Conservation (phyloP, 1,140 invertebrate genomes). For the Pectinophora gossypiella region DNA sequence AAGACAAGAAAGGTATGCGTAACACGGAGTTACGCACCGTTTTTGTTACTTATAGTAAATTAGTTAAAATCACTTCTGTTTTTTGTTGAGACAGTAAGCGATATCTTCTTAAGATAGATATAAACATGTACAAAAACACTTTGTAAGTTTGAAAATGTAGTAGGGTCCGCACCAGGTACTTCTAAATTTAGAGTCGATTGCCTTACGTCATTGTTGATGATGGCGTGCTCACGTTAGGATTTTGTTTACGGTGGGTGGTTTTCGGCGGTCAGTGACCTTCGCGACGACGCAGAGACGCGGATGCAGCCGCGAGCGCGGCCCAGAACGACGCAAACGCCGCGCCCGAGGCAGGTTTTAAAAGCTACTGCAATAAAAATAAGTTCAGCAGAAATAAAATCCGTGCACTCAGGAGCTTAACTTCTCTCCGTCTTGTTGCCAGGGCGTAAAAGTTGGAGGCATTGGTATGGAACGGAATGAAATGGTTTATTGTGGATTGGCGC, state of each 20-base stretch:
- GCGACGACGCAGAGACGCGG: conserved; percentile 33
- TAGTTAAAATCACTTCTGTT: neutral
- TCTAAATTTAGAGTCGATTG: neutral
- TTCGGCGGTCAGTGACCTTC: conserved; percentile 62
- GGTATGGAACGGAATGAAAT: conserved; percentile 40
- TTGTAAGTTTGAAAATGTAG: no score
- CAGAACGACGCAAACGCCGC: conserved; percentile 32
- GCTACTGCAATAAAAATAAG: conserved; percentile 44
- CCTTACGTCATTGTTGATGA: conserved; percentile 1
- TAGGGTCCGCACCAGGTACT: no score
- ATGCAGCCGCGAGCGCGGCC: conserved; percentile 28
- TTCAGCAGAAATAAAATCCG: conserved; percentile 25
- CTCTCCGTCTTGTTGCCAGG: conserved; percentile 26
- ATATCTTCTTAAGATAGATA: no score
- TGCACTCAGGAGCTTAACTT: conserved; percentile 15
- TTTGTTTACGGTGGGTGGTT: conserved; percentile 47
- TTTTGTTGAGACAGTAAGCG: no score
- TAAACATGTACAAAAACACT: no score
- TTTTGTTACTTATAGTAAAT: no score
- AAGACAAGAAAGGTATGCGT: neutral
- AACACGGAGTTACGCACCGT: neutral
- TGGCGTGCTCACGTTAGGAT: conserved; percentile 19
- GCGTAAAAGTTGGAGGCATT: conserved; percentile 14
- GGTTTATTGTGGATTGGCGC: conserved; percentile 37
- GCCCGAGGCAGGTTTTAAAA: conserved; percentile 40